Conservation (phyloP, 2,888 invertebrate species). For the Taenaris catops region DNA sequence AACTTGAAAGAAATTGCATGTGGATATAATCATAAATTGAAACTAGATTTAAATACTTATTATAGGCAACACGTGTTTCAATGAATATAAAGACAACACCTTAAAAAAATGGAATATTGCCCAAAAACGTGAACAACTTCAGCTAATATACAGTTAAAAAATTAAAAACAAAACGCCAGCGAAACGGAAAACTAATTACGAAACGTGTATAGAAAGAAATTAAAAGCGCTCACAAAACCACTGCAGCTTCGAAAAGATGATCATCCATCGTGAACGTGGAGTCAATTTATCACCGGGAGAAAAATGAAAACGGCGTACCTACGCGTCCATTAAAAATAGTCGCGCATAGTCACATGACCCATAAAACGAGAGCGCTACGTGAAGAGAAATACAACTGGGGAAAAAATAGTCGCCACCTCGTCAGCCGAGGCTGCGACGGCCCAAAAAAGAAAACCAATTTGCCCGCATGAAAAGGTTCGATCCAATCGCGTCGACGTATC, state of each 20-base stretch:
- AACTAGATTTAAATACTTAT: no score
- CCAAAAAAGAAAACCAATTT: conserved; percentile 78
- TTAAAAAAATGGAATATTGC: no score
- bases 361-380: conserved; percentile 72
- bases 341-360: conserved; percentile 76
- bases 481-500: conserved; percentile 67
- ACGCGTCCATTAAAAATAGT: conserved; percentile 75
- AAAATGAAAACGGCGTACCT: conserved; percentile 67
- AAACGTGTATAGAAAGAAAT: conserved; percentile 25
- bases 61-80: no score
- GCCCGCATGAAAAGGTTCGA: conserved; percentile 75
- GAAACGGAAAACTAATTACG: conserved; percentile 28
- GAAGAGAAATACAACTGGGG: conserved; percentile 69
- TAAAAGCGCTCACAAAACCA: conserved; percentile 26
- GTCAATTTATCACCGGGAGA: conserved; percentile 73
- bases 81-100: no score
- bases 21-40: no score
- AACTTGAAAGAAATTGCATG: no score
- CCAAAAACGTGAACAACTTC: conserved; percentile 14
- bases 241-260: conserved; percentile 50
- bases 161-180: conserved; percentile 17
- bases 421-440: conserved; percentile 56
- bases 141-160: conserved; percentile 16
- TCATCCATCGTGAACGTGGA: conserved; percentile 68
- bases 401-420: conserved; percentile 64